phyloP scores from a whole-genome alignment of 2,797 vertebrate genomes.

The Siniperca obscura region DNA sequence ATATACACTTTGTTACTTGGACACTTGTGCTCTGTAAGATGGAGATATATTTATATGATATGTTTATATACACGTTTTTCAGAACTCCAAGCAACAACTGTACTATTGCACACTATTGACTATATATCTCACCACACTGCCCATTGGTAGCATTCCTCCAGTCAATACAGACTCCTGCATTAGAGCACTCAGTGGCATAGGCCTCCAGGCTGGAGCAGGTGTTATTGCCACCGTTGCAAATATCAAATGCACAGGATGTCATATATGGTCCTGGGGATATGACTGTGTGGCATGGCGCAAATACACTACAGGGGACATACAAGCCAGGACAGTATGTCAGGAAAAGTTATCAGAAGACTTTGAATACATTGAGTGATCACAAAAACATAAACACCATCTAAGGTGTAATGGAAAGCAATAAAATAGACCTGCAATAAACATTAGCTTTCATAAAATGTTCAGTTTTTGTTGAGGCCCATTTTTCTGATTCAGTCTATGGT shows the following conservation, averaged over 20 bases:
- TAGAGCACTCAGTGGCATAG: constrained; percentile 83
- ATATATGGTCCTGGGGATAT: constrained; percentile 73
- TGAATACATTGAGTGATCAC: not conserved
- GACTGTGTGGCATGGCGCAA: constrained; percentile 77
- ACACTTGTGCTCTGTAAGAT: constrained; percentile 80
- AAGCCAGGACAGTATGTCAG: not conserved
- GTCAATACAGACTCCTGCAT: constrained; percentile 79
- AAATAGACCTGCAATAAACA: not conserved
- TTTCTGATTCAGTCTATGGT: not conserved
- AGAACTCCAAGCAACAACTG: not conserved
- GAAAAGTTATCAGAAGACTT: not conserved
- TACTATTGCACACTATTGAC: not conserved
- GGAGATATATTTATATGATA: constrained; percentile 12
- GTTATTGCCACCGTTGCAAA: constrained; percentile 57
- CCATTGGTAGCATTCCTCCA: constrained; percentile 86
- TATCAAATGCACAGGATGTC: constrained; percentile 70
- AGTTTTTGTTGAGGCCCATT: not conserved
- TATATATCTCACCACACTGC: constrained; percentile 81
- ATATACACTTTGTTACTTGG: constrained; percentile 81
- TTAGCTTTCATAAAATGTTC: not conserved
- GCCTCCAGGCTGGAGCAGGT: constrained; percentile 83
- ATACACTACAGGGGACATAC: constrained; percentile 76
- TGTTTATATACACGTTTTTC: not conserved
- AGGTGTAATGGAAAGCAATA: not conserved
- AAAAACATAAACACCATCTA: not conserved